These are phyloP conservation scores for Squalus acanthias DNA, from an alignment of 2,797 vertebrate species.

Conservation along the genomic window DNA sequence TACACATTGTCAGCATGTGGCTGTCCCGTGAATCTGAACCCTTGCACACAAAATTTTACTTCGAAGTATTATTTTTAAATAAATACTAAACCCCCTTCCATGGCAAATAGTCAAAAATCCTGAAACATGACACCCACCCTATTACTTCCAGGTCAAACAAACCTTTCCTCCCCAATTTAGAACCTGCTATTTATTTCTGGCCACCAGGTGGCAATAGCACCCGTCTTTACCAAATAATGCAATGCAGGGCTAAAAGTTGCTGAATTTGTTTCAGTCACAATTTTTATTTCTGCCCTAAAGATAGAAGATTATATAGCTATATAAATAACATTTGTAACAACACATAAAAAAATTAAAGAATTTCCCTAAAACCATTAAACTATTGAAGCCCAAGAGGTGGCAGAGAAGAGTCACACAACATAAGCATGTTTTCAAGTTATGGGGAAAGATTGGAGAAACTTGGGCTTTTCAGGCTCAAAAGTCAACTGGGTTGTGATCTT, in stretches of 20 bases:
- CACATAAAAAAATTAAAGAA: background rate
- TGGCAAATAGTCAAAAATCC: background rate
- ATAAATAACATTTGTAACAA: background rate
- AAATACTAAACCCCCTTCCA: background rate
- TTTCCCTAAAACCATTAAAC: background rate
- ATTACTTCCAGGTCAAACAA: slow-evolving; percentile 17
- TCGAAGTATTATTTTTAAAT: background rate
- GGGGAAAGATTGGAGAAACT: background rate
- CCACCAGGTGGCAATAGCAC: slow-evolving; percentile 2
- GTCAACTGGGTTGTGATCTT: background rate
- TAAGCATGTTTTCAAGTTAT: no score
- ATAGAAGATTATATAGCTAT: background rate
- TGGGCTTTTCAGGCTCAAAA: background rate
- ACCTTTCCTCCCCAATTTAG: background rate
- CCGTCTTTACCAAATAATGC: background rate
- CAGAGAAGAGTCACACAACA: background rate
- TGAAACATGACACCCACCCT: background rate
- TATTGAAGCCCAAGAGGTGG: background rate
- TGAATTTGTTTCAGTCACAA: background rate
- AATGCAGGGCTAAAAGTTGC: background rate
- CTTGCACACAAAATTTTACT: background rate
- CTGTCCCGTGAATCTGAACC: background rate
- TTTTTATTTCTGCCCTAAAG: background rate
- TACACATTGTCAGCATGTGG: background rate
- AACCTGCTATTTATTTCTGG: background rate